Evolutionary conservation across 2,113 vertebrate genomes (phyloP), one percentile per base, ranked within the genome.

Genomic region (Dascyllus trimaculatus): DNA sequence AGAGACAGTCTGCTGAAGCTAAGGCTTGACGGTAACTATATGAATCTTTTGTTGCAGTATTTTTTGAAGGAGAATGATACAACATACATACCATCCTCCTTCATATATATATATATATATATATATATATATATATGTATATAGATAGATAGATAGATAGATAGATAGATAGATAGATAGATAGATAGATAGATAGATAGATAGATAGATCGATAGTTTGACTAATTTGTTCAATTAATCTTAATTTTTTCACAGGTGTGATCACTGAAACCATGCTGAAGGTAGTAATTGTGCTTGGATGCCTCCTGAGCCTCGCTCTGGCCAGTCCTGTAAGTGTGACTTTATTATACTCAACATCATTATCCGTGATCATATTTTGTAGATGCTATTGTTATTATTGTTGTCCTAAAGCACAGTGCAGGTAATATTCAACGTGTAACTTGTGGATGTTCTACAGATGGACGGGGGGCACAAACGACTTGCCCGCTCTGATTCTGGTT

Each of bases 181-280:
- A n/a, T n/a, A n/a, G n/a, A n/a, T n/a, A n/a, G n/a, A n/a, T n/a
- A n/a, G n/a, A n/a, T n/a, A n/a, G n/a, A n/a, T n/a, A n/a, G n/a
- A n/a, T n/a, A n/a, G n/a, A n/a, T n/a, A n/a, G n/a, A n/a, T n/a
- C n/a, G n/a, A n/a, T n/a, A n/a, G n/a, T n/a, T n/a, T n/a, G n/a
- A n/a, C n/a, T n/a, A n/a, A n/a, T n/a, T n/a, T n/a, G n/a, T n/a
- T n/a, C n/a, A n/a, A n/a, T n/a, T n/a, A n/a, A n/a, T n/a, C n/a
- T n/a, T n/a, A n/a, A n/a, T n/a, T n/a, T n/a, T 80, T 54, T 4
- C 35, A 46, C 45, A 86, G 80, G 6, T 67, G 10, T 32, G 18
- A 73, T 48, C 67, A 82, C 68, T 71, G 71, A 49, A 70, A 86
- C 52, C 79, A 93, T 88, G 84, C 91, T 94, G 90, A 94, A 91